phyloP scores from a whole-genome alignment of 2,797 vertebrate species.

The Heteromormyrus szaboi region DNA sequence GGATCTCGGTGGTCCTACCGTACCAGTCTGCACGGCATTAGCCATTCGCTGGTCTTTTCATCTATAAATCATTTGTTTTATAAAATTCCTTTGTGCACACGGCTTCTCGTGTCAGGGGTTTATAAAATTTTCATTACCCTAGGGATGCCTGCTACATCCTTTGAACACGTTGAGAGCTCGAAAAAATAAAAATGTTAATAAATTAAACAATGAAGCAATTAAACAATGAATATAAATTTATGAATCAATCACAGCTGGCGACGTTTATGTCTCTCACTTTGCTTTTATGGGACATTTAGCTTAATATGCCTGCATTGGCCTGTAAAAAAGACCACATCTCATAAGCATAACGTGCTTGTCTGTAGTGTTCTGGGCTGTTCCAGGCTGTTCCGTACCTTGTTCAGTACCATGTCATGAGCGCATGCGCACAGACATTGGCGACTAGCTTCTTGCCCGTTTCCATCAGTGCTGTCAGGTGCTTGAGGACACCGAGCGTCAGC shows the following conservation, averaged over 20 bases:
- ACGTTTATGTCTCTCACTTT: background rate
- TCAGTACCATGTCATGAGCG: background rate
- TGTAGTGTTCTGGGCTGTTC: background rate
- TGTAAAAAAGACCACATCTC: background rate
- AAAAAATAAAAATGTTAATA: background rate
- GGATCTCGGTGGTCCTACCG: background rate
- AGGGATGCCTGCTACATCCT: background rate
- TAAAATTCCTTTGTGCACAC: background rate
- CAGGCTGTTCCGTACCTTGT: background rate
- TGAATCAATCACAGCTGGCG: background rate
- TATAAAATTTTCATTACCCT: constrained; percentile 3
- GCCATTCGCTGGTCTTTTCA: constrained; percentile 4
- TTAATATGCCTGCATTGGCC: background rate
- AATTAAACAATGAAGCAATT: background rate
- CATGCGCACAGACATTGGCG: background rate
- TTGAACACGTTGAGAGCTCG: background rate
- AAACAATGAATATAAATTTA: constrained; percentile 9
- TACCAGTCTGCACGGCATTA: background rate
- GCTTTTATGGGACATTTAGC: background rate
- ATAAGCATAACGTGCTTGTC: background rate
- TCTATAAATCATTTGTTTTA: constrained; percentile 11
- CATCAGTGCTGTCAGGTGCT: background rate
- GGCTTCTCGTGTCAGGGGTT: background rate
- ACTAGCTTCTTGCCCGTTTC: background rate
- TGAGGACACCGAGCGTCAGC: background rate